Conservation (phyloP, 2,113 vertebrate genomes). For the Microtus ochrogaster region DNA sequence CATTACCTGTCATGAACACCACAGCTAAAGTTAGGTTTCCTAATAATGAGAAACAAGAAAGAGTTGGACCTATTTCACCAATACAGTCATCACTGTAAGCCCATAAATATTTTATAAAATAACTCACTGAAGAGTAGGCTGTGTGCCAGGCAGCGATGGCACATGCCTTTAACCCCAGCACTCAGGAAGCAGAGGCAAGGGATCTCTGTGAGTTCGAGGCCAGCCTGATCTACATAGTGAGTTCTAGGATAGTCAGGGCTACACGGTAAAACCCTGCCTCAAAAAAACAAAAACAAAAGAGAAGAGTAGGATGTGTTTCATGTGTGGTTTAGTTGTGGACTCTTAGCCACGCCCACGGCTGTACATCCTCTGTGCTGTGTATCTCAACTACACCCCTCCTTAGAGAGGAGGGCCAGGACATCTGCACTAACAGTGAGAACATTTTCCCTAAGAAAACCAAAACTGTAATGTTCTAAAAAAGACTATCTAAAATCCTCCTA, state of each 20-base stretch:
- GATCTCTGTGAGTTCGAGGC: not conserved
- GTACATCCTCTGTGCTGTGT: not conserved
- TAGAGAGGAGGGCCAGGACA: not conserved
- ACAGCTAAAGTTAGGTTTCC: not conserved
- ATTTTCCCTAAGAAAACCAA: conserved; percentile 39
- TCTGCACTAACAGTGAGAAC: not conserved
- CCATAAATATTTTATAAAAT: not conserved
- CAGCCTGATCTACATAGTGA: not conserved
- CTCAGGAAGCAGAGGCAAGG: not conserved
- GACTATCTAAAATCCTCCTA: not conserved
- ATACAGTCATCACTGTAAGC: not conserved
- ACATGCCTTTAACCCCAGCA: not conserved
- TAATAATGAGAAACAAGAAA: conserved; percentile 14
- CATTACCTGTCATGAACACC: not conserved
- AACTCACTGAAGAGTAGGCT: not conserved
- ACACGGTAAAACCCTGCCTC: not conserved
- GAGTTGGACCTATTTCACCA: not conserved
- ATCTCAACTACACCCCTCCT: not conserved
- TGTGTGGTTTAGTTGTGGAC: not conserved
- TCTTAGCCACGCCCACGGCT: not conserved
- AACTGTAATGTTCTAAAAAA: conserved; percentile 44
- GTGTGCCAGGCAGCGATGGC: no score
- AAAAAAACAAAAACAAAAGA: not conserved
- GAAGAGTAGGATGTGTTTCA: not conserved
- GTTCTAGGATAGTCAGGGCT: not conserved